Conservation (phyloP, 2,888 invertebrate genomes). For the Chrysodeixis includens region DNA sequence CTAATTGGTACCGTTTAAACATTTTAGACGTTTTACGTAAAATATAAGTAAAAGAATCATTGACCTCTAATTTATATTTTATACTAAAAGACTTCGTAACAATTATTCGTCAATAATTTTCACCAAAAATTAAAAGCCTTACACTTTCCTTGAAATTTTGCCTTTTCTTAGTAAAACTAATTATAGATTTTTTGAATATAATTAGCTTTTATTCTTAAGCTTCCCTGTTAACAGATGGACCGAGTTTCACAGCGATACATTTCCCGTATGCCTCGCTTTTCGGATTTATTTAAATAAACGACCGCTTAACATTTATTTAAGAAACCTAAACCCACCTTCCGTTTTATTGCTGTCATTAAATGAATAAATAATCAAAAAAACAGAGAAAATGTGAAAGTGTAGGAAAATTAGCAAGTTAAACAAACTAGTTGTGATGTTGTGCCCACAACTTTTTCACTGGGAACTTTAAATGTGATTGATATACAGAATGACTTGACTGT, state of each 20-base stretch:
- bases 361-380: slow-evolving; percentile 50
- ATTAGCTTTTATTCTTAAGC: not conserved
- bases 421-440: slow-evolving; percentile 60
- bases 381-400: slow-evolving; percentile 52
- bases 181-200: not conserved
- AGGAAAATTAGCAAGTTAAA: slow-evolving; percentile 55
- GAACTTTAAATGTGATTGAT: slow-evolving; percentile 52
- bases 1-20: too few relatives aligned
- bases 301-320: slow-evolving; percentile 11
- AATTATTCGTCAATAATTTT: not conserved
- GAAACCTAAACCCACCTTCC: slow-evolving; percentile 19
- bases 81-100: not conserved
- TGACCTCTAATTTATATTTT: not conserved
- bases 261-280: not conserved
- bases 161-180: not conserved
- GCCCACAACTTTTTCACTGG: slow-evolving; percentile 60
- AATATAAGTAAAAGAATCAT: too few relatives aligned
- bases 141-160: not conserved
- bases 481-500: slow-evolving; percentile 10
- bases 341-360: slow-evolving; percentile 45
- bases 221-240: not conserved
- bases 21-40: too few relatives aligned
- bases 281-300: not conserved
- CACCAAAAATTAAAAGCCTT: not conserved
- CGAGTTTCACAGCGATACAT: not conserved